Percentiles rank a stretch among this genome's conserved stretches.
phyloP scores from a whole-genome alignment of 2,888 invertebrate genomes.

The Cryptosula pallasiana region DNA sequence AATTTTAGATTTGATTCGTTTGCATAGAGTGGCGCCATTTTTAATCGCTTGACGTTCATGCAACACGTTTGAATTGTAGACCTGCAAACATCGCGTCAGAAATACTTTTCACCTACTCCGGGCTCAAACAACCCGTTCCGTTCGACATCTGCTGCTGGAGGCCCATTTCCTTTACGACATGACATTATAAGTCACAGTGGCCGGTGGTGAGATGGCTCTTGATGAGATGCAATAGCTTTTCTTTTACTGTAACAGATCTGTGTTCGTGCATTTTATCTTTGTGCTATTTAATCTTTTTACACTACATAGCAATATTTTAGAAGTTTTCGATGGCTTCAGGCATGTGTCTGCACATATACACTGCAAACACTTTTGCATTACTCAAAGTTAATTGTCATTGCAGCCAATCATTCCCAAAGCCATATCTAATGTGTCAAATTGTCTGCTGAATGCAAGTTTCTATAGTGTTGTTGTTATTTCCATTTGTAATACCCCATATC shows the following conservation, averaged over 20 bases:
- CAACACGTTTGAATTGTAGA: too few species aligned
- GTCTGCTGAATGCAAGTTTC: not conserved
- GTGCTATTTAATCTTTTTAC: not conserved
- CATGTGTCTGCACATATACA: not conserved
- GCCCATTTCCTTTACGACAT: slow-evolving; percentile 27
- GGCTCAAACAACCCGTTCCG: slow-evolving; percentile 32
- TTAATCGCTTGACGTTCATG: too few species aligned
- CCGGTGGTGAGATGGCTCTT: slow-evolving; percentile 28
- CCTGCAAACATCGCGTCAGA: slow-evolving; percentile 30
- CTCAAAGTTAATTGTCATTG: not conserved
- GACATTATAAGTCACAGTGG: slow-evolving; percentile 33
- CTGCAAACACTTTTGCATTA: not conserved
- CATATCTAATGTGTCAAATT: not conserved
- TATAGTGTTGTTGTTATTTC: not conserved
- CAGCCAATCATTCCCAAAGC: not conserved
- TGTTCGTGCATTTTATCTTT: too few species aligned
- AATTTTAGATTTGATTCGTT: too few species aligned
- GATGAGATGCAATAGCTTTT: slow-evolving; percentile 2
- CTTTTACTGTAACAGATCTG: not conserved
- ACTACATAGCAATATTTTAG: not conserved
- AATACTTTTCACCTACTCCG: slow-evolving; percentile 29
- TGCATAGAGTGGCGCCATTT: too few species aligned
- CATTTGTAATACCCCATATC: too few species aligned
- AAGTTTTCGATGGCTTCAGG: not conserved
- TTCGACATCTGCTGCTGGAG: slow-evolving; percentile 8